These are phyloP conservation scores for Chrysaora quinquecirrha DNA, from an alignment of 30 jellyfish, hydroid and myxozoan genomes.

Conservation along the genomic window DNA sequence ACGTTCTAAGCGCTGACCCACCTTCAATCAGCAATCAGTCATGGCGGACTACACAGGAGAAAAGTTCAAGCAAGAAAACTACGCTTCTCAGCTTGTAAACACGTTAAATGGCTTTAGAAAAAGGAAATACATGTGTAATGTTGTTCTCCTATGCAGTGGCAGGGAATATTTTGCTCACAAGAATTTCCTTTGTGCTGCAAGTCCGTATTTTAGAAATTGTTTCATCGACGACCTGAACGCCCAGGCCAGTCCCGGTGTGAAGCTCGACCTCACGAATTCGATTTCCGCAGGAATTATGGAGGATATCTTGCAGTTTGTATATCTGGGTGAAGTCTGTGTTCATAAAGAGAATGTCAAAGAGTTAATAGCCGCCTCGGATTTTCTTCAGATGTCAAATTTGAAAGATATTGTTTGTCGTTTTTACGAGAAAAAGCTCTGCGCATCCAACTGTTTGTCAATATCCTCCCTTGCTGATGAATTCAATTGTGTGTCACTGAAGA, in stretches of 20 bases:
- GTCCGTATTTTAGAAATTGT: constrained; percentile 80
- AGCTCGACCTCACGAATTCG: constrained; percentile 31
- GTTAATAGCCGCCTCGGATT: constrained; percentile 91
- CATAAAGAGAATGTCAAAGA: constrained; percentile 85
- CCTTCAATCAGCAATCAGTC: neutral
- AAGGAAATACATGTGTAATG: constrained; percentile 84
- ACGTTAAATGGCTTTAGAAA: constrained; percentile 77
- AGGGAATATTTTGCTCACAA: constrained; percentile 93
- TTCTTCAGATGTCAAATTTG: constrained; percentile 75
- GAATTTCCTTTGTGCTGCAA: constrained; percentile 92
- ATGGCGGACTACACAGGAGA: constrained; percentile 89
- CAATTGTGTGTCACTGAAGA: constrained; percentile 76
- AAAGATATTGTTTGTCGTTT: constrained; percentile 94
- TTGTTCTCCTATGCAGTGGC: constrained; percentile 73
- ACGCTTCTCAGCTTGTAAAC: constrained; percentile 76
- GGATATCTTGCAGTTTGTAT: constrained; percentile 87
- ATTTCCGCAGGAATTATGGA: constrained; percentile 72
- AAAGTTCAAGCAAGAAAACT: constrained; percentile 63
- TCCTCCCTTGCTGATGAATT: constrained; percentile 97
- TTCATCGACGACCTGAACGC: constrained; percentile 51
- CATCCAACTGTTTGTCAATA: constrained; percentile 93
- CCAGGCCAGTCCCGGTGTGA: constrained; percentile 81
- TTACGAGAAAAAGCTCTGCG: constrained; percentile 85
- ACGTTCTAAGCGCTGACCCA: too few species aligned
- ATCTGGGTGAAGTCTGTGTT: constrained; percentile 92